Evolutionary conservation across 2,888 invertebrate species (phyloP), one percentile per base, ranked within the genome.

Genomic region (Timema podura): DNA sequence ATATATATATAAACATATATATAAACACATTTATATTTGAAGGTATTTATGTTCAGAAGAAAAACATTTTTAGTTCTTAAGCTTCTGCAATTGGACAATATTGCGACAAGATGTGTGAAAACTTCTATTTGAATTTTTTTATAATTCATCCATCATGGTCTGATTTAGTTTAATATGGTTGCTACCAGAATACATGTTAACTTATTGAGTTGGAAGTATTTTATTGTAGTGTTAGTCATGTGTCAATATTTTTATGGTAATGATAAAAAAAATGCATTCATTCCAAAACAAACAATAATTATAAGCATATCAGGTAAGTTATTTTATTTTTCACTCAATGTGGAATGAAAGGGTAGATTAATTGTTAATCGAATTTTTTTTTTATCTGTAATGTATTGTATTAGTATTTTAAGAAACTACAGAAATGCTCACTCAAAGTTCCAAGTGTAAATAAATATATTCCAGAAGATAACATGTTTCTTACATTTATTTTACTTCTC

Each of bases 361-460:
- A 69, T 69, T 69, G 65, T 69, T 69, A 69, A 69, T 69, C 69
- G 48, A 47, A 30, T 13, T 65, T 64, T 65, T 49, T 69, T 70
- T 70, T 67, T 61, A 64, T 70, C 64, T 64, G 67, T 48, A 48
- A 67, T 68, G 66, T 70, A 70, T 70, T 67, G 67, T 61, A 68
- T 68, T 51, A 67, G 67, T 67, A 67, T 67, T 61, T 67, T 48
- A 67, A n/a, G 68, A 71, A 68, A 71, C 71, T 71, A 46, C 45
- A 61, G 45, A 61, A 68, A 64, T 71, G 71, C 71, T 71, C 71
- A 71, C 48, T 51, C 64, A 49, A 71, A 61, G 71, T 71, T 71
- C 71, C 71, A 68, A 64, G 15, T 71, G 71, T 71, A 71, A 68
- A 71, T 71, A 68, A 49, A 51, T 30, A 44, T 5, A 49, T 67